phyloP scores from a whole-genome alignment of 2,113 vertebrate species.

The Chlorocebus sabaeus region DNA sequence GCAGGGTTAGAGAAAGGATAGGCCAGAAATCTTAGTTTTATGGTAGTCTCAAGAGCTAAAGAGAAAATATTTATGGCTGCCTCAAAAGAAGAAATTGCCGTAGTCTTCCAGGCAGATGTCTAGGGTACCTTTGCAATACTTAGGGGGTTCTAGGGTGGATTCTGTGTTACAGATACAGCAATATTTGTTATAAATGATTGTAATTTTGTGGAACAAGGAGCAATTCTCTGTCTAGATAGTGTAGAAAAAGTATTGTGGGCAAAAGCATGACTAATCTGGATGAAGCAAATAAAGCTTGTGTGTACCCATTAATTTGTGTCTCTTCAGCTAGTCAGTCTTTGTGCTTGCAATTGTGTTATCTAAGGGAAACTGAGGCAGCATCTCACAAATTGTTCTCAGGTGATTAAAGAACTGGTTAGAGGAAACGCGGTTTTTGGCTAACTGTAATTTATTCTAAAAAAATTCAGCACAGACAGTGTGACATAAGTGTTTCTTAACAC shows the following conservation, averaged over 20 bases:
- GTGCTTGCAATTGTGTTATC: not conserved
- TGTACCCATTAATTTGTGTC: not conserved
- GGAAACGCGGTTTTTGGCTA: not conserved
- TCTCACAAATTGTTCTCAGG: not conserved
- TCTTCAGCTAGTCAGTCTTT: not conserved
- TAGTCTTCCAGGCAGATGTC: not conserved
- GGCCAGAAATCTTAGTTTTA: slow-evolving; percentile 51
- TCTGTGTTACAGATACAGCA: not conserved
- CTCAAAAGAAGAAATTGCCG: slow-evolving; percentile 37
- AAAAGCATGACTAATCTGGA: not conserved
- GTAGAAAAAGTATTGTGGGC: not conserved
- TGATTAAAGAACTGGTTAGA: not conserved
- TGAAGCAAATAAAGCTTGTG: not conserved
- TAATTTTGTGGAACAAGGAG: slow-evolving; percentile 47
- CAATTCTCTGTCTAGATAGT: not conserved
- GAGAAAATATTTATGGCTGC: slow-evolving; percentile 38
- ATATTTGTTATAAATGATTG: slow-evolving; percentile 52
- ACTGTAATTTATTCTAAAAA: not conserved
- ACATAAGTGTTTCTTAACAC: not conserved
- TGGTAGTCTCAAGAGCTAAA: slow-evolving; percentile 38
- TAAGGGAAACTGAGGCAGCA: slow-evolving; percentile 44
- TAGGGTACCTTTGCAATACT: not conserved
- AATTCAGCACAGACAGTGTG: not conserved
- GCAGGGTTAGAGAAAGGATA: slow-evolving; percentile 13
- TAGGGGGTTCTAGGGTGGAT: not conserved